Percentiles rank a stretch among this genome's conserved stretches.
phyloP scores from a whole-genome alignment of 2,797 vertebrate genomes.

The Anisognathus igniventris region DNA sequence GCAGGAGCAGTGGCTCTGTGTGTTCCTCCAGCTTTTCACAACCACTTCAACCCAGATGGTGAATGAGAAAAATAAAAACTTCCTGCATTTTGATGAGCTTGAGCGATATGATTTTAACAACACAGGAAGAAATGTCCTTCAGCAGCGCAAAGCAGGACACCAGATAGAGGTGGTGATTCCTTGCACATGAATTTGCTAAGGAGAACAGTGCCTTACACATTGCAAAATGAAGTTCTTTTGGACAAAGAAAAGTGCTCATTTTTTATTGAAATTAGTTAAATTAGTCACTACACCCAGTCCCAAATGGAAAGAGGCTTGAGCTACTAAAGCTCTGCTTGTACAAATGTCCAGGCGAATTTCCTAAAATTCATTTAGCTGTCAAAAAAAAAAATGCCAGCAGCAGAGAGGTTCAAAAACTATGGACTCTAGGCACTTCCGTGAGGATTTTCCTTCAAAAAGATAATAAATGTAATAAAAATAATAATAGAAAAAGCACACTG shows the following conservation, averaged over 20 bases:
- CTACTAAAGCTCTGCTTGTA: conserved; percentile 30
- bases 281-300: neutral
- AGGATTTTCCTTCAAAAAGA: neutral
- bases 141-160: neutral
- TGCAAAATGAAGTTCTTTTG: neutral
- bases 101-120: neutral
- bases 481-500: neutral
- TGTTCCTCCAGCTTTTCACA: neutral
- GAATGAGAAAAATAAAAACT: neutral
- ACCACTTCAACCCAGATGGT: neutral
- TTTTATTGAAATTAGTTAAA: conserved; percentile 32
- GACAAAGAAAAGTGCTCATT: neutral
- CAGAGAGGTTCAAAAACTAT: neutral
- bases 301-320: neutral
- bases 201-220: neutral
- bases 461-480: neutral
- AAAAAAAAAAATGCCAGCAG: neutral
- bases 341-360: neutral
- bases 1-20: neutral
- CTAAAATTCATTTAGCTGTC: conserved; percentile 11
- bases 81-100: neutral
- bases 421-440: neutral
- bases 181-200: neutral
- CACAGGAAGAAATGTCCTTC: neutral
- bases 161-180: neutral